Conservation (phyloP, 1,140 invertebrate species). For the Vanessa tameamea region DNA sequence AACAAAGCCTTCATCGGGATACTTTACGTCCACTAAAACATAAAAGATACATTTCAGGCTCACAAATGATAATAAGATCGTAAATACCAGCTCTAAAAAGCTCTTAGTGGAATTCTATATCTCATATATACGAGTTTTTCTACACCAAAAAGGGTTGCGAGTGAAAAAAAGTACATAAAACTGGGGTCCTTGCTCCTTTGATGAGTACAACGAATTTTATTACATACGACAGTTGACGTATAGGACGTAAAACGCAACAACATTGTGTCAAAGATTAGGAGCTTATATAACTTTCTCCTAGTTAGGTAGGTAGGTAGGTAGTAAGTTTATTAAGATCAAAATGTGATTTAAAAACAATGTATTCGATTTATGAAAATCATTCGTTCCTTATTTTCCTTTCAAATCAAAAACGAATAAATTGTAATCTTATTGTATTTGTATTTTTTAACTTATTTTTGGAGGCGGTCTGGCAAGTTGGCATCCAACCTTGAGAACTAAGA, state of each 20-base stretch:
- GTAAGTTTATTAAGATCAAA: not conserved
- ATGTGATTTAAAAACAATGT: not conserved
- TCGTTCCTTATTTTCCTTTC: no score
- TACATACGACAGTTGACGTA: constrained; percentile 66
- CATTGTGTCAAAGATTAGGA: constrained; percentile 9
- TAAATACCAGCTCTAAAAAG: constrained; percentile 63
- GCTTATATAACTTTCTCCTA: not conserved
- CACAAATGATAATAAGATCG: constrained; percentile 60
- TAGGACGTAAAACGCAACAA: constrained; percentile 37
- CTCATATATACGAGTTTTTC: constrained; percentile 46
- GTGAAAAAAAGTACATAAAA: constrained; percentile 57
- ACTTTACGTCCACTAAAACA: constrained; percentile 36
- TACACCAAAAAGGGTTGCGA: constrained; percentile 64
- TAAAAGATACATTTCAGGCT: constrained; percentile 40
- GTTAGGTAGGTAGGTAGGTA: no score
- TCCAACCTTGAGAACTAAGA: no score
- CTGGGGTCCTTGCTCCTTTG: constrained; percentile 61
- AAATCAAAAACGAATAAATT: no score
- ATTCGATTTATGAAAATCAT: no score
- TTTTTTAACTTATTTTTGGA: no score
- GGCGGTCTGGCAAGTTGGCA: no score
- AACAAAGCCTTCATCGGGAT: constrained; percentile 27
- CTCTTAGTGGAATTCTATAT: constrained; percentile 59
- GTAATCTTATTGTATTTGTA: no score
- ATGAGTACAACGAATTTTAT: constrained; percentile 65